Percentiles rank a stretch among this genome's conserved stretches.
These are phyloP conservation scores for Eciton burchellii DNA, from an alignment of 1,140 invertebrate genomes.

Conservation along the genomic window DNA sequence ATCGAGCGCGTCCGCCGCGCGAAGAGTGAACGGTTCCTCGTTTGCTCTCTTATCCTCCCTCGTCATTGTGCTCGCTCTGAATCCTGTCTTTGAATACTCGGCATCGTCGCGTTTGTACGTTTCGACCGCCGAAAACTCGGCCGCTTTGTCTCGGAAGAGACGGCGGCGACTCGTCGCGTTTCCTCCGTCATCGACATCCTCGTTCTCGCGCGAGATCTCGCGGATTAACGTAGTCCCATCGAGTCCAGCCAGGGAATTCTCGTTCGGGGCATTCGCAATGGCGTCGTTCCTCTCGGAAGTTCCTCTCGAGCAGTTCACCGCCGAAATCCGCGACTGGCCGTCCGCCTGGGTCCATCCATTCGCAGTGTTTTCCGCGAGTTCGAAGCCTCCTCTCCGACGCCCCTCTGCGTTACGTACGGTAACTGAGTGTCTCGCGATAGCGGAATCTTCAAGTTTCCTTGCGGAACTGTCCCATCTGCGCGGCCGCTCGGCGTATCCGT, in stretches of 20 bases:
- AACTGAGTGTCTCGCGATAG: not conserved
- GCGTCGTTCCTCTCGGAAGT: not conserved
- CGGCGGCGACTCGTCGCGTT: constrained; percentile 14
- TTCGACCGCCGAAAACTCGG: not conserved
- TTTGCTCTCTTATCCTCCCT: not conserved
- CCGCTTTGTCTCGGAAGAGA: constrained; percentile 21
- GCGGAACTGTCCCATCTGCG: not conserved
- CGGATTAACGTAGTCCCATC: constrained; percentile 26
- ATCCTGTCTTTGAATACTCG: constrained; percentile 17
- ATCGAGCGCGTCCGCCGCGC: not conserved
- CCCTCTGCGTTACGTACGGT: not conserved
- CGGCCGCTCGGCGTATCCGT: not conserved
- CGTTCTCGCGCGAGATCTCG: not conserved
- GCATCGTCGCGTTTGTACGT: not conserved
- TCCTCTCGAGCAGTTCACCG: not conserved
- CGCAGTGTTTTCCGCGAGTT: not conserved
- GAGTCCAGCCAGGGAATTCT: not conserved
- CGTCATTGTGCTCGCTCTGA: constrained; percentile 7
- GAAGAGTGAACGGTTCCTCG: constrained; percentile 13
- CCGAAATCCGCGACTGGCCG: not conserved
- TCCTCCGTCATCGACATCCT: not conserved
- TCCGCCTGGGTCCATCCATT: constrained; percentile 8
- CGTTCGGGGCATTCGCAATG: not conserved
- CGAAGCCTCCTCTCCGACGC: not conserved
- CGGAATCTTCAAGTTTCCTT: constrained; percentile 5